Evolutionary conservation across 1,140 invertebrate species (phyloP), one percentile per base, ranked within the genome.

Genomic region (Achroia grisella): DNA sequence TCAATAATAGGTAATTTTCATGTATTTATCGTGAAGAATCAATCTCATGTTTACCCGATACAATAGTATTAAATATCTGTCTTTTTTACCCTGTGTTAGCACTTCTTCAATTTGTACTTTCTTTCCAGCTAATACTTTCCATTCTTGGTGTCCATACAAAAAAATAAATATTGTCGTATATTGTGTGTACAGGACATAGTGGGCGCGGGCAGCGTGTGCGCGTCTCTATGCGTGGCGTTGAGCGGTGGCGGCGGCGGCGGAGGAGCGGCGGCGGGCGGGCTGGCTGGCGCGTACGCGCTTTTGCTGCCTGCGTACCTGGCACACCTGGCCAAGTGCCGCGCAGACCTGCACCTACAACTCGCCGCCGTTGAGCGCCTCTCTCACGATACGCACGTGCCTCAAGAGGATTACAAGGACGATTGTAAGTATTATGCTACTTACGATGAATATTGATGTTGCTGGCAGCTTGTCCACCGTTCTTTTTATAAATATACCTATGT

Each of bases 211-310:
- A 92, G 94, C 50, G 93, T 95, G 34, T 91, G 94, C 71, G 86
- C 91, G 41, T 91, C 93, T 10, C 89, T 93, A 34, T 71, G 91
- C 37, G 89, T 90, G 12, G 90, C 91, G 10, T 64, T 92, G 53
- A 70, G 88, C 37, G 88, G 88, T 35, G 89, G 88, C 2, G 70
- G 87, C 39, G 88, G 88, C 36, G 89, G 88, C 2, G 71, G 87
- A 39, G 72, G 86, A 10, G 87, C 91, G 1, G 89, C 90, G 27
- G 88, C 89, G 1, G 88, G 91, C 23, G 93, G 92, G 2, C 74
- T 94, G 44, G 92, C 93, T 27, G 92, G 94, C 52, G 92, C 93
- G 62, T 95, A 94, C 76, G 91, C 93, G n/a, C 88, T 95, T 11
- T 80, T 95, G 39, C 89, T 95, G 46, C 93, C 93, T 10, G 90